phyloP scores from a whole-genome alignment of 2,797 vertebrate species.

The Psittacula echo region DNA sequence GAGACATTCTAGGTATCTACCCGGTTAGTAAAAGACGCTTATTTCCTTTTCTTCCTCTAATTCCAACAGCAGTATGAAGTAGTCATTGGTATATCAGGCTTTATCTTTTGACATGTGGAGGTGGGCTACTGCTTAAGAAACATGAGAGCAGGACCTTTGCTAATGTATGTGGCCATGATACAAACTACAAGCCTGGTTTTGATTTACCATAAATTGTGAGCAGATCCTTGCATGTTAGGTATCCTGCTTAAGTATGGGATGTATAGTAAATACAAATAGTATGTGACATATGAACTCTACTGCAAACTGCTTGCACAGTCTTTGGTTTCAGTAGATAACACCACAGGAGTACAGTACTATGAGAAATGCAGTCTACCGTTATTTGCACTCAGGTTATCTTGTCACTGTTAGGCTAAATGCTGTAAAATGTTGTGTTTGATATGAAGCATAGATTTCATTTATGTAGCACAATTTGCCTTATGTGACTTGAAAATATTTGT shows the following conservation, averaged over 20 bases:
- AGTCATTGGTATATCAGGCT: background rate
- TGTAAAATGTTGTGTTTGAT: background rate
- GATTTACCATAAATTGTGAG: background rate
- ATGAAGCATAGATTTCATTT: background rate
- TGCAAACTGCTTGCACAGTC: background rate
- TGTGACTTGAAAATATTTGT: background rate
- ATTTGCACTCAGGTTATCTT: background rate
- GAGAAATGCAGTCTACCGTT: background rate
- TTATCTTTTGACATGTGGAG: background rate
- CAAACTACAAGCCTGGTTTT: background rate
- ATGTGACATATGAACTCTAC: background rate
- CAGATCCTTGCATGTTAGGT: background rate
- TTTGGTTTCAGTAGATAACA: background rate
- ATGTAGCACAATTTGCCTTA: background rate
- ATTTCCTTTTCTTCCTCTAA: background rate
- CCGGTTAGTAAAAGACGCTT: constrained; percentile 80
- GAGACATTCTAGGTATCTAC: constrained; percentile 92
- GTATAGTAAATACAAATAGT: background rate
- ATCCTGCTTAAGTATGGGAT: background rate
- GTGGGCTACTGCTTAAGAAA: background rate
- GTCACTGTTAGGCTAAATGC: background rate
- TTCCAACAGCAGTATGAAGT: background rate
- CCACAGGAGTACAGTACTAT: background rate
- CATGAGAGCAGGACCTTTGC: background rate
- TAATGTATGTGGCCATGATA: background rate